Base-by-base conservation (phyloP, 2,113 vertebrate genomes). In the Ictalurus furcatus region DNA sequence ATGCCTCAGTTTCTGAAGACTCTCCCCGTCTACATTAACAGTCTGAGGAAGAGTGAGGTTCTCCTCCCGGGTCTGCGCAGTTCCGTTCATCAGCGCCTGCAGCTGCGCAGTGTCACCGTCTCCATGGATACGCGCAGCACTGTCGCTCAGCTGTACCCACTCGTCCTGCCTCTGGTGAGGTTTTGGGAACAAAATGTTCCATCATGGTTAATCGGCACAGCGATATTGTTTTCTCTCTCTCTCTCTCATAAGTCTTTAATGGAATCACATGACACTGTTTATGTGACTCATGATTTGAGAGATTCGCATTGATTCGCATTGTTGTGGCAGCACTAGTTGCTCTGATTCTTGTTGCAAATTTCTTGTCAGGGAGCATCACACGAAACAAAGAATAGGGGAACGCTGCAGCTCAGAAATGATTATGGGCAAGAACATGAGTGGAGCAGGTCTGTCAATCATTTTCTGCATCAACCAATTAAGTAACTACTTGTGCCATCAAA, bases 1-100 rank as follows among this genome's bases (percentile, higher is more conserved):
- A 92, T 96, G n/a, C 95, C 96, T 52, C 95, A 94, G 91, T 92
- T 93, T 48, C 94, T 96, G 81, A 95, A 95, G 89, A 92, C 92
- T 0, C 92, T 96, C 28, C 95, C 95, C 0, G 95, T 96, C 85
- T 96, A 95, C 90, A 81, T 96, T 90, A 96, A 96, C 93, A 96
- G 96, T 63, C 92, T 96, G 91, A 94, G 96, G 89, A 96, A 96
- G 92, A 96, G 96, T 1, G 95, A 95, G 59, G 96, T 96, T 59
- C 91, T 96, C 85, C 94, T 96, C 89, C 96, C 96, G 0, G 94
- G 96, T 16, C 89, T 95, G 87, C 92, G 93, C 73, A 95, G 93
- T 93, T 95, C 95, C 28, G 78, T 96, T 56, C 94, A 95, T 90
- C 94, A 94, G 86, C 93, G 96, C 21, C 93, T 95, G 85, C 94